Evolutionary conservation across 2,888 invertebrate genomes (phyloP), one percentile per base, ranked within the genome.

Genomic region (Napeogenes sylphis): DNA sequence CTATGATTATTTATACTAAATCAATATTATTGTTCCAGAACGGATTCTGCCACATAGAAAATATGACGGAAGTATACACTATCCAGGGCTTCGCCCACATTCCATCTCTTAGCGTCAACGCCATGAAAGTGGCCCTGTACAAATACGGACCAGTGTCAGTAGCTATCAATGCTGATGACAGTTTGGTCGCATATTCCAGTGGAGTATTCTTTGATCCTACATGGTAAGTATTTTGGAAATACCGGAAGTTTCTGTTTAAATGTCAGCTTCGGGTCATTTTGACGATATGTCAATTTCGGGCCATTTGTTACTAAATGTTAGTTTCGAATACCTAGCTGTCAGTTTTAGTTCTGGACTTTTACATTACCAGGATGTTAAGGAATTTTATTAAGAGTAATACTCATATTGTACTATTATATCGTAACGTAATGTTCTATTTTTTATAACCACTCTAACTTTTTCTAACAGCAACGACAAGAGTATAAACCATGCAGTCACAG

Each of bases 101-200:
- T 0, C 78, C 80, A 0, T 70, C 75, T 0, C 66, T 68, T 10
- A 81, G 74, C 60, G 69, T 73, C 0, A 73, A 74, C 6, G 80
- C 82, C 0, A 63, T 84, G 66, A 81, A 81, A 59, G 66, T 75
- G 2, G 77, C 80, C 0, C 63, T 85, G 3, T 68, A 71, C 69
- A 77, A 81, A 47, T 80, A 80, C 38, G 84, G 84, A 0, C 83
- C 83, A 0, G 79, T 80, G 1, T 68, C 75, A 0, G 74, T 80
- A 0, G 72, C 64, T 2, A 70, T 84, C 0, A 60, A 77, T 42
- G 76, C 76, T 2, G 59, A 67, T 2, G 0, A 0, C 0, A n/a
- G 59, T 0, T 72, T 84, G 67, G 1, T n/a, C 0, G 21, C 69
- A 0, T 84, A 84, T 58, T 66, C 75, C 2, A 79, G 63, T 21